Percentiles rank a stretch among this genome's conserved stretches.
Evolutionary conservation across 2,888 invertebrate genomes (phyloP).

Genomic region (Desoria tigrina): DNA sequence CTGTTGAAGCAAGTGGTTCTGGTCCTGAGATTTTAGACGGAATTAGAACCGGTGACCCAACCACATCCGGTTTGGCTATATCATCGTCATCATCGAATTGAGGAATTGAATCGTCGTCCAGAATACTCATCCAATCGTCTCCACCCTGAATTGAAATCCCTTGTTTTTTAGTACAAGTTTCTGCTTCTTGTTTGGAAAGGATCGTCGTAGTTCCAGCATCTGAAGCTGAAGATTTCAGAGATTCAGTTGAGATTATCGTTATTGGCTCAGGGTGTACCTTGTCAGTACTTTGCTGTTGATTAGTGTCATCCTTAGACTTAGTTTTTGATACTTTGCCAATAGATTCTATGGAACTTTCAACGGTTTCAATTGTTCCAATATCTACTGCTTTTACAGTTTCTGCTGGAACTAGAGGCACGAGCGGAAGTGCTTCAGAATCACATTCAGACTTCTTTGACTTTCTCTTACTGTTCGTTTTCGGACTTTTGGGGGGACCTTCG

Average conservation of each 20-base stretch:
- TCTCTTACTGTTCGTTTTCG: background rate
- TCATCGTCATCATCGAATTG: conserved; percentile 35
- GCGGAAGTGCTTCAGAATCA: background rate
- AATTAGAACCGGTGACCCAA: background rate
- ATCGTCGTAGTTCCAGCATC: background rate
- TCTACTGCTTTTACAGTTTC: no score
- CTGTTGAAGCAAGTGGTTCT: conserved; percentile 7
- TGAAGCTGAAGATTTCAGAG: background rate
- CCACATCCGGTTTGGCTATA: background rate
- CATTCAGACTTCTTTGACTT: conserved; percentile 16
- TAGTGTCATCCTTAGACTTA: no score
- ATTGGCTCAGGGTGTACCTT: no score
- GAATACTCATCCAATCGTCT: conserved; percentile 20
- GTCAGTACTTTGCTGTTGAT: no score
- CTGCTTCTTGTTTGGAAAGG: background rate
- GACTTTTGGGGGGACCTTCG: background rate
- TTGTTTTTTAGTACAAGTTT: background rate
- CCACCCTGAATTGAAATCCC: conserved; percentile 10
- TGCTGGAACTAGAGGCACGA: no score
- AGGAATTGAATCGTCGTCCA: conserved; percentile 40
- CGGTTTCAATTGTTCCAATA: no score
- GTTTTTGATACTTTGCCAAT: no score
- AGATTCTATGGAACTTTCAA: no score
- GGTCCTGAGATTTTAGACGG: background rate
- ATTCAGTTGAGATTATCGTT: background rate